Base-by-base conservation (phyloP, 1,140 invertebrate species). In the Aphelenchoides besseyi region DNA sequence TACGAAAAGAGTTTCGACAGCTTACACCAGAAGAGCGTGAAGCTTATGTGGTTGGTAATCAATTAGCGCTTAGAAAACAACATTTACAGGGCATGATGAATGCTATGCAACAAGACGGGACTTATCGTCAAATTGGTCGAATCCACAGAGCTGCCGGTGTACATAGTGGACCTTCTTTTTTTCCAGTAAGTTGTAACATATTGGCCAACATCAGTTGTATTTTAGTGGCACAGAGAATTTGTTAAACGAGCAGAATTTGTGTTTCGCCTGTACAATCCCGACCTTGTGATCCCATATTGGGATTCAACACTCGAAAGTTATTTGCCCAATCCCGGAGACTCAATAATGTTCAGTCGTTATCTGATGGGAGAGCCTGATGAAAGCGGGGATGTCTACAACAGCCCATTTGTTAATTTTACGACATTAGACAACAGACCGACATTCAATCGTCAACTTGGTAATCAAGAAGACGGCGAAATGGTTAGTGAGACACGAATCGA, bases 201-300 rank as follows among this genome's bases (percentile, higher is more conserved):
- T 48, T 23, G 41, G 41, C 41, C 41, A 23, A n/a, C n/a, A n/a
- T n/a, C n/a, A n/a, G n/a, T n/a, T n/a, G n/a, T n/a, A n/a, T n/a
- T 48, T 48, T 48, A 48, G 55, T 81, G 79, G 79, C 79, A 81
- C 37, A 63, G 79, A 52, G 79, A 81, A 66, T 81, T 74, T 48
- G 62, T 82, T 26, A 81, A 81, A 64, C 29, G 75, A 55, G 69
- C 78, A 23, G 81, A 83, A 72, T 72, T 80, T 16, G 76, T 79
- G 8, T 37, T 85, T 8, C 37, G 79, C 36, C 59, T 76, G 55
- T 61, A 80, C 33, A 78, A 85, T 64, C 79, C 79, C 5, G 57
- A 70, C 3, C 73, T 85, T 0, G 80, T 85, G 3, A 66, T 87
- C 5, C 86, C 86, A 3, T 86, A 86, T 76, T 86, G 85, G 85